These are phyloP conservation scores for Ctenicera cuprea DNA, from an alignment of 2,888 invertebrate species.

Conservation along the genomic window DNA sequence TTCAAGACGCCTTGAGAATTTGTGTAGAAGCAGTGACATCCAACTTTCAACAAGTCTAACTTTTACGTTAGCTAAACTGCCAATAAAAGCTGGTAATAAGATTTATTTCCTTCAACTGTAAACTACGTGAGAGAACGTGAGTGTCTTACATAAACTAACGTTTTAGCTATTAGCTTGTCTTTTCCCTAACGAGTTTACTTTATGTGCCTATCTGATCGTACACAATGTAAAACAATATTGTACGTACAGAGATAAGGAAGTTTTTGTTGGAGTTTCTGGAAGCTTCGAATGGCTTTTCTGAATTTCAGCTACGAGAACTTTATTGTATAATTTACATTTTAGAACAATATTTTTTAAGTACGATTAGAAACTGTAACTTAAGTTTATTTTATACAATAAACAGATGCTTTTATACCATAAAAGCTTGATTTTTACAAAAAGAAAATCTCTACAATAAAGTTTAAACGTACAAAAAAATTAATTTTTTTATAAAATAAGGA, in stretches of 20 bases:
- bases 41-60: slow-evolving; percentile 51
- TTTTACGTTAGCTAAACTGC: slow-evolving; percentile 53
- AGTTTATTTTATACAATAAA: no score
- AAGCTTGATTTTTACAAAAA: no score
- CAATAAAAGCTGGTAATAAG: slow-evolving; percentile 53
- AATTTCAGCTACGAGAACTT: neutral
- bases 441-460: no score
- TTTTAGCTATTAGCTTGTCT: slow-evolving; percentile 48
- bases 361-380: no score
- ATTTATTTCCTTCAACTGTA: slow-evolving; percentile 53
- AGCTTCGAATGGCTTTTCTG: neutral
- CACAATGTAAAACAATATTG: slow-evolving; percentile 19
- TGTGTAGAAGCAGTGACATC: slow-evolving; percentile 46
- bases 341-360: no score
- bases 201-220: slow-evolving; percentile 19
- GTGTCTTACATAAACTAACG: slow-evolving; percentile 46
- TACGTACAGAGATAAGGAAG: slow-evolving; percentile 10
- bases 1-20: slow-evolving; percentile 40
- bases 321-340: neutral
- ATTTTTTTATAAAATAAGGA: no score
- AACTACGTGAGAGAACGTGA: slow-evolving; percentile 52
- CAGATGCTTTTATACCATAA: no score
- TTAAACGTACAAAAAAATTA: no score
- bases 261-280: slow-evolving; percentile 22
- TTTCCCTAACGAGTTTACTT: slow-evolving; percentile 44